Conservation (phyloP, 1,140 invertebrate genomes). For the Solen grandis region DNA sequence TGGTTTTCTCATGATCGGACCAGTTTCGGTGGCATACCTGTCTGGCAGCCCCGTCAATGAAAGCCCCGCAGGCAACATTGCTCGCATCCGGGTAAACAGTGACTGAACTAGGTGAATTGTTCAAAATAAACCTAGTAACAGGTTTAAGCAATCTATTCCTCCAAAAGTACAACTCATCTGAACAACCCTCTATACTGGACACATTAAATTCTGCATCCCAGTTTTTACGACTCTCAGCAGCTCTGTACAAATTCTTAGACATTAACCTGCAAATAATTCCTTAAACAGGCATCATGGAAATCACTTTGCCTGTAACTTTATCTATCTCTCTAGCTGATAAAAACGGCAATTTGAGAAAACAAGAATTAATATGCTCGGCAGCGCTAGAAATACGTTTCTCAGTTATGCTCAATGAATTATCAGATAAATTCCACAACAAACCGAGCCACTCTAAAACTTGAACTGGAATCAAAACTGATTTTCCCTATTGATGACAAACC, state of each 20-base stretch:
- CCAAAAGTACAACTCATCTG: conserved; percentile 27
- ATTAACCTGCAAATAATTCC: conserved; percentile 22
- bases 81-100: conserved; percentile 35
- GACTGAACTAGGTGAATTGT: background rate
- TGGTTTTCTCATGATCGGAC: conserved; percentile 6
- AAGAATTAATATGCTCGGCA: background rate
- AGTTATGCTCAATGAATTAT: background rate
- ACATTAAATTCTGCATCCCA: conserved; percentile 25
- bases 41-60: background rate
- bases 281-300: conserved; percentile 35
- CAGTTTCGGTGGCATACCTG: conserved; percentile 36
- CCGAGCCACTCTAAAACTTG: conserved; percentile 19
- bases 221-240: background rate
- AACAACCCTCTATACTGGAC: background rate
- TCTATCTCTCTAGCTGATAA: conserved; percentile 18
- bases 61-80: conserved; percentile 15
- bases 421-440: conserved; percentile 17
- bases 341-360: background rate
- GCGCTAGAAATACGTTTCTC: background rate
- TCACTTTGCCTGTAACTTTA: conserved; percentile 11
- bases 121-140: conserved; percentile 5
- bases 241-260: conserved; percentile 29
- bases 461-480: conserved; percentile 28
- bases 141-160: background rate
- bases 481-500: conserved; percentile 30